These are phyloP conservation scores for Triplophysa tibetana DNA, from an alignment of 2,113 vertebrate species.

Conservation along the genomic window DNA sequence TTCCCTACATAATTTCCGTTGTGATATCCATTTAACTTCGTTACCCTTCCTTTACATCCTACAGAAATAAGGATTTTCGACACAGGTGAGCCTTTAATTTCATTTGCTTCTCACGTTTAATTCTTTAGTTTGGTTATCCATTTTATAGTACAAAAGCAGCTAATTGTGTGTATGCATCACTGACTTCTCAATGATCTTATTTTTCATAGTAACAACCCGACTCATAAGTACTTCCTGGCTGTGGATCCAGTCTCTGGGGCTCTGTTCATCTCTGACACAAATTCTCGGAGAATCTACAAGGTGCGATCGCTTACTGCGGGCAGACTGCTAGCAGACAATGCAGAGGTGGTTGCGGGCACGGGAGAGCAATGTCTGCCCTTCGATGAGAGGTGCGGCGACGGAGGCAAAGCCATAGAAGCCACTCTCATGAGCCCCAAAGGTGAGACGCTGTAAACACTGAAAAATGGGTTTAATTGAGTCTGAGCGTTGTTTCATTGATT, in stretches of 20 bases:
- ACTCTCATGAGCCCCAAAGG: constrained; percentile 98
- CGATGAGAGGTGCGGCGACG: constrained; percentile 95
- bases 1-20: not conserved
- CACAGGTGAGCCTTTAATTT: constrained; percentile 86
- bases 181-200: constrained; percentile 50
- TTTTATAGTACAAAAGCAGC: not conserved
- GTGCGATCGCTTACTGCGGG: constrained; percentile 85
- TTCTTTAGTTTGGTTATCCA: not conserved
- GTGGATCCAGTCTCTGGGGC: constrained; percentile 95
- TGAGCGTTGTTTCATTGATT: not conserved
- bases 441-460: constrained; percentile 61
- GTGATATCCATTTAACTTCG: constrained; percentile 63
- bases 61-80: constrained; percentile 99
- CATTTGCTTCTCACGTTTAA: constrained; percentile 21
- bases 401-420: constrained; percentile 94
- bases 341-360: constrained; percentile 93
- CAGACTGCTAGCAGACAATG: constrained; percentile 87
- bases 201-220: constrained; percentile 89
- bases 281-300: constrained; percentile 89
- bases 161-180: constrained; percentile 3
- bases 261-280: constrained; percentile 94
- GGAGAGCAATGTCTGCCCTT: constrained; percentile 98
- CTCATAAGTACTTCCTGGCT: constrained; percentile 97
- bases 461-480: not conserved
- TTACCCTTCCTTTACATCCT: constrained; percentile 75